phyloP scores from a whole-genome alignment of 2,113 vertebrate genomes.

The Ellobius talpinus region DNA sequence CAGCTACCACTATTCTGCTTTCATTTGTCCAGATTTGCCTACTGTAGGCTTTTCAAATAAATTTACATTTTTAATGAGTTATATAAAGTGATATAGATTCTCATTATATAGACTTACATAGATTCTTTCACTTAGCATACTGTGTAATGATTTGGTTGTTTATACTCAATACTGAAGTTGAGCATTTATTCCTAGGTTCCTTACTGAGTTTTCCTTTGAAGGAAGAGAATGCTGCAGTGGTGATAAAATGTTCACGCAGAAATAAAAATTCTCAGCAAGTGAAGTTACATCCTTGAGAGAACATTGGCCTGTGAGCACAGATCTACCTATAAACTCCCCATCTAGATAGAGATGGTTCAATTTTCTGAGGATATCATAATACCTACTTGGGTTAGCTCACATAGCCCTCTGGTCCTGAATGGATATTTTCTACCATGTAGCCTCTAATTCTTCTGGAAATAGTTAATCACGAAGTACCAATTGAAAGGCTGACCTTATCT shows the following conservation, averaged over 20 bases:
- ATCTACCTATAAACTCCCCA: neutral
- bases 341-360: neutral
- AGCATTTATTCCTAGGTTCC: neutral
- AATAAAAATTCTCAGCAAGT: conserved; percentile 17
- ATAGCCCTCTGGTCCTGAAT: neutral
- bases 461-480: neutral
- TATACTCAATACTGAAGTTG: conserved; percentile 11
- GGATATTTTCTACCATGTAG: neutral
- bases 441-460: neutral
- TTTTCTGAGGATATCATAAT: conserved; percentile 21
- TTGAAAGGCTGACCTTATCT: neutral
- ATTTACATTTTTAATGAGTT: neutral
- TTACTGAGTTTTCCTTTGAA: conserved; percentile 33
- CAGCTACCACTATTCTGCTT: neutral
- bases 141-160: neutral
- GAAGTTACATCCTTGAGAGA: neutral
- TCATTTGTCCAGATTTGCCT: conserved; percentile 14
- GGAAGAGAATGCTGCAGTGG: conserved; percentile 18
- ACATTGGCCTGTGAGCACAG: neutral
- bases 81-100: too few relatives aligned
- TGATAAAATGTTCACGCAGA: conserved; percentile 13
- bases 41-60: neutral
- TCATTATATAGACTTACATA: neutral
- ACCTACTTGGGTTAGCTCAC: neutral
- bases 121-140: conserved; percentile 12